phyloP scores from a whole-genome alignment of 2,888 invertebrate species.

The Choristoneura rosaceana region DNA sequence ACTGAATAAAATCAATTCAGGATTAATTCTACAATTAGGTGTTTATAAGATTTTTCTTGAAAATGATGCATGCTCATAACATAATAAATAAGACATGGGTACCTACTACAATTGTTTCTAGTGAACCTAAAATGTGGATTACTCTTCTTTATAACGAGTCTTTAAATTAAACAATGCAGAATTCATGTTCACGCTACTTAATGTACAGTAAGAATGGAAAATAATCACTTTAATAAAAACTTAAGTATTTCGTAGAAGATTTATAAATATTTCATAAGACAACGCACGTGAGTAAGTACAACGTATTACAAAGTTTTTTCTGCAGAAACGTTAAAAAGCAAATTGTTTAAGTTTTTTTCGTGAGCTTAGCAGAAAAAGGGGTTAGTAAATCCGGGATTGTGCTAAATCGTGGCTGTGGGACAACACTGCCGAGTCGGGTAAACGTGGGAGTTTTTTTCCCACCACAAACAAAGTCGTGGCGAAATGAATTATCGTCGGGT shows the following conservation, averaged over 20 bases:
- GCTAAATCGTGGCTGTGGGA: conserved; percentile 29
- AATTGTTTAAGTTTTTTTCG: conserved; percentile 22
- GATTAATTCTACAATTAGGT: not conserved
- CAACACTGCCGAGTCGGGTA: conserved; percentile 11
- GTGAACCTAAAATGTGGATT: too few species aligned
- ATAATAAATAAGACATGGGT: too few species aligned
- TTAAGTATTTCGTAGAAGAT: too few species aligned
- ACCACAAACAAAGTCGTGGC: conserved; percentile 32
- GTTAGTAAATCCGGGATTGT: conserved; percentile 34
- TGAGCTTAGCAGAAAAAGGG: conserved; percentile 27
- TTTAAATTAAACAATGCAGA: too few species aligned
- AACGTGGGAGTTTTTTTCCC: conserved; percentile 5
- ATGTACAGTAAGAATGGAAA: too few species aligned
- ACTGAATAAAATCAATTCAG: not conserved
- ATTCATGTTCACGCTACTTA: too few species aligned
- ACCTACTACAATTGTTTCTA: too few species aligned
- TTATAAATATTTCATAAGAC: not conserved
- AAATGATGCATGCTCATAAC: too few species aligned
- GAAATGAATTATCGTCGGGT: conserved; percentile 24
- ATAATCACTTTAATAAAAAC: too few species aligned
- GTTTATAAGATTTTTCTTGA: too few species aligned
- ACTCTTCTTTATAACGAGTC: too few species aligned
- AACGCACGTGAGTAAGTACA: not conserved
- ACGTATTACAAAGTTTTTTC: conserved; percentile 4
- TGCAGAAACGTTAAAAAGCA: conserved; percentile 12